These are phyloP conservation scores for Jaculus jaculus DNA, from an alignment of 2,113 vertebrate genomes.

Conservation along the genomic window DNA sequence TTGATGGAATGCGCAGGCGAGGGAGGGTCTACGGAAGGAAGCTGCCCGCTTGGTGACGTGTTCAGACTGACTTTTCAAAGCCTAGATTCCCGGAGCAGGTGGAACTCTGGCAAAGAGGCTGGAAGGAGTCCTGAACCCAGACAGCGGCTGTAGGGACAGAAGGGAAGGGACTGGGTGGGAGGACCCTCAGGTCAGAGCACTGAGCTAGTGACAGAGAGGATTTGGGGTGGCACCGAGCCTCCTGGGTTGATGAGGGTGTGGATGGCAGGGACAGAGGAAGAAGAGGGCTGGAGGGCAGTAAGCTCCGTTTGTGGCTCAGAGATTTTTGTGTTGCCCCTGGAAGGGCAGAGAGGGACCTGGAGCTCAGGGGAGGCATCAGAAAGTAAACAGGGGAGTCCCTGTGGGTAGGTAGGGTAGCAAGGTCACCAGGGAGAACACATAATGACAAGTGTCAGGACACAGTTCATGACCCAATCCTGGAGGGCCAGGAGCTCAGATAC, in stretches of 20 bases:
- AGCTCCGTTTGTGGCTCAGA: neutral
- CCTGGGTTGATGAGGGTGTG: neutral
- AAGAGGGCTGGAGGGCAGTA: neutral
- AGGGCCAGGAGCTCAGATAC: neutral
- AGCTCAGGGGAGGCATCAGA: neutral
- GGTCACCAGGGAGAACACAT: neutral
- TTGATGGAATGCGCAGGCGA: neutral
- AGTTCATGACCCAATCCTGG: neutral
- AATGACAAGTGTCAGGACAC: neutral
- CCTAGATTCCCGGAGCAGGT: neutral
- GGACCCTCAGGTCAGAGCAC: too few relatives aligned
- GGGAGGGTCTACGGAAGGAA: neutral
- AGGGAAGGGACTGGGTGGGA: accelerated
- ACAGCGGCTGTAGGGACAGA: neutral
- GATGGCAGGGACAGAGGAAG: neutral
- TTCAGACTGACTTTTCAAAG: constrained; percentile 4
- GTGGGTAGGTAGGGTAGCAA: neutral
- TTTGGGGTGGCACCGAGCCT: neutral
- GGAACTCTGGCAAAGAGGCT: neutral
- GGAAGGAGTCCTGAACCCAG: neutral
- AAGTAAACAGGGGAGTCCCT: neutral
- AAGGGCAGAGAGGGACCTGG: neutral
- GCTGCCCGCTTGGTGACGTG: neutral
- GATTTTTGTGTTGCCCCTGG: neutral
- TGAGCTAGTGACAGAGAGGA: neutral